phyloP scores from a whole-genome alignment of 2,888 invertebrate species.

The Amiota mariae region DNA sequence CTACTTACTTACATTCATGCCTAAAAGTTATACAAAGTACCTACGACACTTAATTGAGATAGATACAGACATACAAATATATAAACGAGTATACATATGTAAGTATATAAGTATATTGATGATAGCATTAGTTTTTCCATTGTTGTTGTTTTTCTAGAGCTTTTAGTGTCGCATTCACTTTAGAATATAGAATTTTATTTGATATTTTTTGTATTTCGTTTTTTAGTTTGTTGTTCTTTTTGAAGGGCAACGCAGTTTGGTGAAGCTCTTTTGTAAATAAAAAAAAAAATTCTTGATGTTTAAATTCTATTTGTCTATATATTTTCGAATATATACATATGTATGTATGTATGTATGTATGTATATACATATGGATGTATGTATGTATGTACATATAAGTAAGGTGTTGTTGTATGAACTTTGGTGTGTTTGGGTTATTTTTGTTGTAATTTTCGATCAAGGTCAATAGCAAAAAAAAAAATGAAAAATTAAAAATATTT shows the following conservation, averaged over 20 bases:
- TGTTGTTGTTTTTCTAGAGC: too few species aligned
- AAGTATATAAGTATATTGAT: too few species aligned
- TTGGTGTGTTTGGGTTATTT: neutral
- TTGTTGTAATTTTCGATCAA: slow-evolving; percentile 29
- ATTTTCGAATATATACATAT: slow-evolving; percentile 15
- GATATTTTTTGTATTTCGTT: neutral
- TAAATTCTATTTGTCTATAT: neutral
- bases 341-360: neutral
- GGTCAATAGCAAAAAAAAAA: slow-evolving; percentile 20
- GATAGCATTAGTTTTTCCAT: too few species aligned
- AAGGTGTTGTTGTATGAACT: neutral
- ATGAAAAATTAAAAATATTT: neutral
- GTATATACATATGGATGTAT: neutral
- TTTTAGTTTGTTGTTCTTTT: slow-evolving; percentile 2
- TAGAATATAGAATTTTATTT: neutral
- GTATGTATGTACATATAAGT: neutral
- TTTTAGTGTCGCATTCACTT: too few species aligned
- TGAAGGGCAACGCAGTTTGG: slow-evolving; percentile 33
- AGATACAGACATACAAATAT: too few species aligned
- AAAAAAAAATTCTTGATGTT: too few species aligned
- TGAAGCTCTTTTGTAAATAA: neutral
- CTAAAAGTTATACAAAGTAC: too few species aligned
- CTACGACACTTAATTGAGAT: too few species aligned
- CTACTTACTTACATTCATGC: too few species aligned
- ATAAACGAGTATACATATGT: too few species aligned